Conservation (phyloP, 2,113 vertebrate genomes). For the Heterotis niloticus region DNA sequence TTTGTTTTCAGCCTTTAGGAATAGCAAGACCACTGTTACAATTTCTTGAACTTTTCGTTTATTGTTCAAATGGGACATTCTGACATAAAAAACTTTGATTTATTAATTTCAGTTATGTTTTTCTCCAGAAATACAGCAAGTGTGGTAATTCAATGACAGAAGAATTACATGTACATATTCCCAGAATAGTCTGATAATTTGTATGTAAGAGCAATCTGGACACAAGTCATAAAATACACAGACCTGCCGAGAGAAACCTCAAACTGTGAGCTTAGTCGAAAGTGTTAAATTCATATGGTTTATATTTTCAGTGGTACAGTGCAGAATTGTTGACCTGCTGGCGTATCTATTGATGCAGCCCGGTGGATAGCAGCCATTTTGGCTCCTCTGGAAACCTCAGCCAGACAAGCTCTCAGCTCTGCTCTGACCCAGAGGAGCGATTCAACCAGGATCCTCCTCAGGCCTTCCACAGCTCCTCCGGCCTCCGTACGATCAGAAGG, state of each 20-base stretch:
- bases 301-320: too few species aligned
- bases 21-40: neutral
- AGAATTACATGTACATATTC: too few species aligned
- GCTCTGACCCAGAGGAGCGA: slow-evolving; percentile 73
- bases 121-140: neutral
- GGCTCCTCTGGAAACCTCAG: slow-evolving; percentile 87
- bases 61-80: neutral
- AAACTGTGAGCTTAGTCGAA: neutral
- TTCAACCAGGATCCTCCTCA: slow-evolving; percentile 52
- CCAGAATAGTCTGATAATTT: too few species aligned
- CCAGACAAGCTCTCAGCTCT: slow-evolving; percentile 81
- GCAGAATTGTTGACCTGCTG: neutral
- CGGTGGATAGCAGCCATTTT: slow-evolving; percentile 78
- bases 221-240: too few species aligned
- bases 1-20: too few species aligned
- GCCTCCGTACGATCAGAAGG: slow-evolving; percentile 50
- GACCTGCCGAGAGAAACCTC: neutral
- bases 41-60: neutral
- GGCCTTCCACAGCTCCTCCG: slow-evolving; percentile 44
- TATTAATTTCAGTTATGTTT: neutral
- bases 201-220: too few species aligned
- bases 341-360: slow-evolving; percentile 59
- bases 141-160: too few species aligned
- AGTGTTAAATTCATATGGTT: neutral
- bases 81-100: neutral